Evolutionary conservation across 2,797 vertebrate species (phyloP).

Genomic region (Philypnodon macrostomus): DNA sequence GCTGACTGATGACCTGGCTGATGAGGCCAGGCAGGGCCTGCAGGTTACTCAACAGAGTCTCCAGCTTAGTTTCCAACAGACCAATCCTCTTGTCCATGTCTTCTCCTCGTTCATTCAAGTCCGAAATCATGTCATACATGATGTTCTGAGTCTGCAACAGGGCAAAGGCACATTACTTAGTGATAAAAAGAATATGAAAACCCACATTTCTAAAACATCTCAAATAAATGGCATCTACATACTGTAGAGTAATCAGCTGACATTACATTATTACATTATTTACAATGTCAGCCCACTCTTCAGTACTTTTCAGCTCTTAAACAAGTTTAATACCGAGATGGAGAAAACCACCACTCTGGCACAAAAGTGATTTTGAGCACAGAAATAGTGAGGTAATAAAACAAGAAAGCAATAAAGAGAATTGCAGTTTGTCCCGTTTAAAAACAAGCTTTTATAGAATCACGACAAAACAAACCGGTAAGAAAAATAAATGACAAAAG

Average conservation of each 20-base stretch:
- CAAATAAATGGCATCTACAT: no score
- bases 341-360: not conserved
- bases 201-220: no score
- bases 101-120: conserved; percentile 96
- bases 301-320: conserved; percentile 7
- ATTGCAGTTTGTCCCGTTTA: not conserved
- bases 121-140: conserved; percentile 99
- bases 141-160: conserved; percentile 94
- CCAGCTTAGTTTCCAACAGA: conserved; percentile 93
- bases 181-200: not conserved
- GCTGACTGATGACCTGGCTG: conserved; percentile 95
- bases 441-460: conserved; percentile 7
- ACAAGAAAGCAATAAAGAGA: conserved; percentile 5
- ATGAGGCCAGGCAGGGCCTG: conserved; percentile 96
- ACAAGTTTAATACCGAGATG: conserved; percentile 4
- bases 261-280: no score
- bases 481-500: conserved; percentile 6
- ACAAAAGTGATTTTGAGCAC: not conserved
- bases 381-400: not conserved
- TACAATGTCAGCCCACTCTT: conserved; percentile 5
- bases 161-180: conserved; percentile 36
- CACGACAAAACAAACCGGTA: not conserved
- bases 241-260: no score
- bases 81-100: conserved; percentile 99
- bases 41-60: conserved; percentile 93